Evolutionary conservation across 2,888 invertebrate genomes (phyloP).

Genomic region (Clitarchus hookeri): DNA sequence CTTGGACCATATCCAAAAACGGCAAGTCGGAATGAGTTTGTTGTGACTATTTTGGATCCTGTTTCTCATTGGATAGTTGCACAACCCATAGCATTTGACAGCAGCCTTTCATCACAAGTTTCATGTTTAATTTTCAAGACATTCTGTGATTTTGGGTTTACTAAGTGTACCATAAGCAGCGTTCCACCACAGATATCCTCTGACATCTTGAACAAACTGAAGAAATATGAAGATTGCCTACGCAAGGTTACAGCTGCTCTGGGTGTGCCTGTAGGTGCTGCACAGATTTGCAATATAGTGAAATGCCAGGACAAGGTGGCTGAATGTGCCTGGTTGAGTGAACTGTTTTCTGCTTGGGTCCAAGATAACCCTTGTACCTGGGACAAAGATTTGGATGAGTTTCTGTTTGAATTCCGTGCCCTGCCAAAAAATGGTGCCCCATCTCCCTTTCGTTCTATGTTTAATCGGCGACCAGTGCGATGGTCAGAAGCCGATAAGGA

Average conservation of each 20-base stretch:
- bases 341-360: conserved; percentile 40
- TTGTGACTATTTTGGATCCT: conserved; percentile 45
- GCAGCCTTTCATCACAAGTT: conserved; percentile 38
- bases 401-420: conserved; percentile 44
- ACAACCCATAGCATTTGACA: conserved; percentile 38
- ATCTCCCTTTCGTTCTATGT: conserved; percentile 46
- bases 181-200: conserved; percentile 26
- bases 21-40: conserved; percentile 41
- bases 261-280: background rate
- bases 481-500: conserved; percentile 38
- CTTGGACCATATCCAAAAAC: conserved; percentile 45
- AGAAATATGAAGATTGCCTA: background rate
- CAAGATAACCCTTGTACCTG: conserved; percentile 39
- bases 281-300: conserved; percentile 17
- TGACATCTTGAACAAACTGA: background rate
- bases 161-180: conserved; percentile 43
- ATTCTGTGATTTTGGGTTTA: conserved; percentile 46
- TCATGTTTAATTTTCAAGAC: conserved; percentile 45
- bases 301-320: background rate
- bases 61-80: conserved; percentile 46
- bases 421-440: conserved; percentile 31
- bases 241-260: background rate
- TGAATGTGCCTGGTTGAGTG: conserved; percentile 42
- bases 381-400: conserved; percentile 43
- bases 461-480: conserved; percentile 43